Conservation (phyloP, 2,797 vertebrate species). For the Gephyroberyx darwinii region DNA sequence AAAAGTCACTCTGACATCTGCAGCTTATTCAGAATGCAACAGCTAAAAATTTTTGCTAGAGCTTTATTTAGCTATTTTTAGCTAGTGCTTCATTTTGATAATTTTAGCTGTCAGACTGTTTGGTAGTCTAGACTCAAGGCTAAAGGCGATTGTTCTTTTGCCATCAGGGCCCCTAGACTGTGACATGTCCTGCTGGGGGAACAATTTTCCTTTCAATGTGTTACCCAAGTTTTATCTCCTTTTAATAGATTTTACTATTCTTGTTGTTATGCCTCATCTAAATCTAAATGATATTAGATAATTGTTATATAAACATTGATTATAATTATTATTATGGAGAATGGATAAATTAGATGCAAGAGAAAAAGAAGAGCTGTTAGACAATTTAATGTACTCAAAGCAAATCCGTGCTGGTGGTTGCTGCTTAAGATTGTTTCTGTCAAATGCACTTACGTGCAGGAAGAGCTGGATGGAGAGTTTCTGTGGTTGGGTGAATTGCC, state of each 20-base stretch:
- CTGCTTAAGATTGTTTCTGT: neutral
- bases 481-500: slow-evolving; percentile 16
- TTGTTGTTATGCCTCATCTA: neutral
- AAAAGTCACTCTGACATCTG: neutral
- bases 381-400: neutral
- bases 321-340: too few relatives aligned
- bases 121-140: neutral
- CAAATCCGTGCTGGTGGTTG: too few relatives aligned
- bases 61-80: neutral
- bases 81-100: too few relatives aligned
- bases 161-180: too few relatives aligned
- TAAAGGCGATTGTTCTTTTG: too few relatives aligned
- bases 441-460: slow-evolving; percentile 55
- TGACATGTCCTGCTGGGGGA: too few relatives aligned
- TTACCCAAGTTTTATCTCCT: neutral
- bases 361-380: neutral
- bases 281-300: neutral
- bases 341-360: neutral
- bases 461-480: slow-evolving; percentile 11
- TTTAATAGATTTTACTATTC: neutral
- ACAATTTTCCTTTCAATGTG: neutral
- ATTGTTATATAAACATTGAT: too few relatives aligned
- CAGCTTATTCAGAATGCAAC: neutral
- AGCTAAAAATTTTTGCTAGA: neutral
- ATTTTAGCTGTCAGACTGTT: neutral